Evolutionary conservation across 2,888 invertebrate species (phyloP).

Genomic region (Xanthia icteritia): DNA sequence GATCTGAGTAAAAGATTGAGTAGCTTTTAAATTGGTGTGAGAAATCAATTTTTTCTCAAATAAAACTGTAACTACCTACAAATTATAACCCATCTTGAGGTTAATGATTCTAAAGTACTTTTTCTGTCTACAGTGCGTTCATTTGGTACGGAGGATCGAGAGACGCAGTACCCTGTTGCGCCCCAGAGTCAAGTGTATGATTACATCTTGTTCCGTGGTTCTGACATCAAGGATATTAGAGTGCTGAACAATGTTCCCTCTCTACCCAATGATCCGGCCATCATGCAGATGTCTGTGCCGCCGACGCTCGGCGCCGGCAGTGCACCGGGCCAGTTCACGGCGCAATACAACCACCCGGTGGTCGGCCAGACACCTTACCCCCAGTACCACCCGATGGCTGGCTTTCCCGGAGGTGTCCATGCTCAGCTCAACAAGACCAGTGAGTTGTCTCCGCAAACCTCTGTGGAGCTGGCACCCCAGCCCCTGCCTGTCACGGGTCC

Average conservation of each 20-base stretch:
- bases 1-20: neutral
- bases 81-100: neutral
- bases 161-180: constrained; percentile 98
- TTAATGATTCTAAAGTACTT: constrained; percentile 46
- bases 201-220: constrained; percentile 99
- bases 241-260: constrained; percentile 97
- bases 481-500: constrained; percentile 81
- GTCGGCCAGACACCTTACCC: constrained; percentile 90
- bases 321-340: constrained; percentile 91
- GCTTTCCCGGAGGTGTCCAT: constrained; percentile 88
- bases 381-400: constrained; percentile 89
- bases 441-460: constrained; percentile 89
- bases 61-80: constrained; percentile 22
- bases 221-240: constrained; percentile 99
- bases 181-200: constrained; percentile 99
- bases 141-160: constrained; percentile 99
- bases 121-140: constrained; percentile 95
- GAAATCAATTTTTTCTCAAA: neutral
- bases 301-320: constrained; percentile 92
- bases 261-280: constrained; percentile 99
- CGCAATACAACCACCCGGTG: constrained; percentile 93
- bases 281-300: constrained; percentile 96
- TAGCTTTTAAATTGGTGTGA: neutral
- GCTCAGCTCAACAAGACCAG: constrained; percentile 88
- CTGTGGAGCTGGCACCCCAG: constrained; percentile 84